Conservation (phyloP, 2,797 vertebrate genomes). For the Acanthurus tractus region DNA sequence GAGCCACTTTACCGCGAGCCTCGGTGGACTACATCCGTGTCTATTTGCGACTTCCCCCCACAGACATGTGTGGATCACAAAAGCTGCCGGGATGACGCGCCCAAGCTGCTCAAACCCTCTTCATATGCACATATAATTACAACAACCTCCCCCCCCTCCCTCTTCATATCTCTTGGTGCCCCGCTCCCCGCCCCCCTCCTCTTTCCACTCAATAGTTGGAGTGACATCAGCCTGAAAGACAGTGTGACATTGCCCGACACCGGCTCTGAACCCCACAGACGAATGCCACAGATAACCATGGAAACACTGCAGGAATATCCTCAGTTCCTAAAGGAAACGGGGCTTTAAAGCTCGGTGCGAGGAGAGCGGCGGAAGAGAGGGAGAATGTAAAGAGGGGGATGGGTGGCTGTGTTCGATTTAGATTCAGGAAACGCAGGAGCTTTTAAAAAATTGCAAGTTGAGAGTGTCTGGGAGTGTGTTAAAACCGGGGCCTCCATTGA, state of each 20-base stretch:
- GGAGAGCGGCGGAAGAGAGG: constrained; percentile 48
- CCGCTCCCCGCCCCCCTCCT: constrained; percentile 5
- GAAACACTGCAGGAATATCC: constrained; percentile 74
- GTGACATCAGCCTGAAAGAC: constrained; percentile 72
- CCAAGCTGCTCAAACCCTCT: constrained; percentile 76
- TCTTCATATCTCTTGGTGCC: constrained; percentile 27
- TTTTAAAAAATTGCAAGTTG: constrained; percentile 46
- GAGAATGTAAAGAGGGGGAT: constrained; percentile 54
- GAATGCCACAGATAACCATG: constrained; percentile 79
- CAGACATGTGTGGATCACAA: constrained; percentile 69
- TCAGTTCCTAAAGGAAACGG: constrained; percentile 60
- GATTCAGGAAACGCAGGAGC: constrained; percentile 65
- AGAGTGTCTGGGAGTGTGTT: constrained; percentile 43
- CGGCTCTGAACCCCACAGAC: constrained; percentile 59
- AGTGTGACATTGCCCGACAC: constrained; percentile 65
- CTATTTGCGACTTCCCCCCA: constrained; percentile 59
- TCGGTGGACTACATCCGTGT: constrained; percentile 65
- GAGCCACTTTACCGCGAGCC: constrained; percentile 45
- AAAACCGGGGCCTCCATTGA: constrained; percentile 37
- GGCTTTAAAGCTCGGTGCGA: constrained; percentile 62
- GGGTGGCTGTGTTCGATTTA: constrained; percentile 51
- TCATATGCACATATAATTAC: constrained; percentile 86
- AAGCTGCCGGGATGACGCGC: constrained; percentile 73
- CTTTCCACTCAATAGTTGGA: constrained; percentile 60
- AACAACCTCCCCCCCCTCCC: constrained; percentile 18